phyloP scores from a whole-genome alignment of 2,888 invertebrate genomes.

The Ceramica pisi region DNA sequence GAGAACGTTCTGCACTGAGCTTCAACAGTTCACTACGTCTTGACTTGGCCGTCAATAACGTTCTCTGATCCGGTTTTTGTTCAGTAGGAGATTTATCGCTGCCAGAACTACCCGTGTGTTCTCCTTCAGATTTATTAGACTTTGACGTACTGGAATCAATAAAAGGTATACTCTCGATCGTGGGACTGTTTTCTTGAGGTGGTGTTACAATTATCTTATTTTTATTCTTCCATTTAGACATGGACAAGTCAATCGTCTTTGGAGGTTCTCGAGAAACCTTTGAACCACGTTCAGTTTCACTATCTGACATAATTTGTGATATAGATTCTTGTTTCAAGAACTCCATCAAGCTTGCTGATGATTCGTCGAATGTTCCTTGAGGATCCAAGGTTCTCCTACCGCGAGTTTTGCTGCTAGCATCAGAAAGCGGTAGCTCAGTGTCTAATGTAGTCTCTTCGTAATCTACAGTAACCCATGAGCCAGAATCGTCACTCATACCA shows the following conservation, averaged over 20 bases:
- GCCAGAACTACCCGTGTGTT: slow-evolving; percentile 86
- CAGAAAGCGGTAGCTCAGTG: slow-evolving; percentile 91
- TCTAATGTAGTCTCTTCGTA: slow-evolving; percentile 92
- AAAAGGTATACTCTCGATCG: slow-evolving; percentile 89
- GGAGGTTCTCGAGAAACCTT: slow-evolving; percentile 74
- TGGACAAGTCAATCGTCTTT: slow-evolving; percentile 80
- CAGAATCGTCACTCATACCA: slow-evolving; percentile 93
- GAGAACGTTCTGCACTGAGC: slow-evolving; percentile 93
- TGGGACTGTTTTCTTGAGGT: slow-evolving; percentile 91
- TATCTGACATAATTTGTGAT: slow-evolving; percentile 83
- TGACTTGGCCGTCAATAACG: slow-evolving; percentile 86
- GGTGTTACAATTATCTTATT: slow-evolving; percentile 92
- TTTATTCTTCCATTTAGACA: slow-evolving; percentile 88
- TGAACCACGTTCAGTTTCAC: slow-evolving; percentile 84
- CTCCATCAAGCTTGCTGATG: slow-evolving; percentile 89
- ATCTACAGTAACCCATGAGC: slow-evolving; percentile 93
- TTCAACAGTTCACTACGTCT: slow-evolving; percentile 91
- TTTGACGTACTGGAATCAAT: slow-evolving; percentile 85
- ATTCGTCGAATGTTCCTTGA: slow-evolving; percentile 91
- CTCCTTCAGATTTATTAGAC: slow-evolving; percentile 85
- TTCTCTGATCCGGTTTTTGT: slow-evolving; percentile 79
- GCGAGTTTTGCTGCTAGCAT: slow-evolving; percentile 79
- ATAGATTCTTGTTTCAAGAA: slow-evolving; percentile 87
- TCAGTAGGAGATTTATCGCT: slow-evolving; percentile 87
- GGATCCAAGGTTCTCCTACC: slow-evolving; percentile 83